Evolutionary conservation across 2,888 invertebrate genomes (phyloP), one percentile per base, ranked within the genome.

Genomic region (Auanema freiburgensis): DNA sequence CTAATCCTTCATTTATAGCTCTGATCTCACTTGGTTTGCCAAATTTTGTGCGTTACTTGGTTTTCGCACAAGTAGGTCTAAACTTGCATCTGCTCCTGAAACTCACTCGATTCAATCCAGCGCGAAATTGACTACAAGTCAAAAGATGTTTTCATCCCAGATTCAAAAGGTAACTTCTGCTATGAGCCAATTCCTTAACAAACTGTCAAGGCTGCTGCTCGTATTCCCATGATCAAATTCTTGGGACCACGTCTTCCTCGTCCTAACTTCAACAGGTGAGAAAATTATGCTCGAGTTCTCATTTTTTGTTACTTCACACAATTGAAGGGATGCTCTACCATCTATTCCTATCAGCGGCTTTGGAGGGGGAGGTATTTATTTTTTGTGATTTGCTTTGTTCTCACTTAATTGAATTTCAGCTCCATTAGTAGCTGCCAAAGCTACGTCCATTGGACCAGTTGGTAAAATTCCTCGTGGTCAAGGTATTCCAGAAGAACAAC

Each of bases 211-310:
- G 57, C 59, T 16, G 63, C 70, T n/a, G 67, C 65, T 18, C 75
- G 80, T 23, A 69, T 72, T 56, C 82, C 82, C 18, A 62, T 78
- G 66, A 82, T 82, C 69, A 81, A 82, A 59, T 82, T 82, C 72
- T 50, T 82, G 49, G 81, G 81, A 40, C 73, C 77, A 21, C 79
- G 79, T 43, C 67, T 73, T 33, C 81, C 81, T 6, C 76, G 78
- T 33, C 80, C 81, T 50, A 66, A 78, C 53, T 80, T 69, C 60
- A 69, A 69, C 54, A 56, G 65, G 43, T 69, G 46, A 25, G 18
- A 43, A 46, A 21, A 18, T 57, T 50, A 49, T 23, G 18, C 41
- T 59, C n/a, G n/a, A n/a, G 24, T 43, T 42, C 40, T 43, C 8
- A 33, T 43, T 10, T 24, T n/a, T 33, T 68, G 11, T 43, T 41